These are phyloP conservation scores for Xyrauchen texanus DNA, from an alignment of 2,113 vertebrate species.

Conservation along the genomic window DNA sequence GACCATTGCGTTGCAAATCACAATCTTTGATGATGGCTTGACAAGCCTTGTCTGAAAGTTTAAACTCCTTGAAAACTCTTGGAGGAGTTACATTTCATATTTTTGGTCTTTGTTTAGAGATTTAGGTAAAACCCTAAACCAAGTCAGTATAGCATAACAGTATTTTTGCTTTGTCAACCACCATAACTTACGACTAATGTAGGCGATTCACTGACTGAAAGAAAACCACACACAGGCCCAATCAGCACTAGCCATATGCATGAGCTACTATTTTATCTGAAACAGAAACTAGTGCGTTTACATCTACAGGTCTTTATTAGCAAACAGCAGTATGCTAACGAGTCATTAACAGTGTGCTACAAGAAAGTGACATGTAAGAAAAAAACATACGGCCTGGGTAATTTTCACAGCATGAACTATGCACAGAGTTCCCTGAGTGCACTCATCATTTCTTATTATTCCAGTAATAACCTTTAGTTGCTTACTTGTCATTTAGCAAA, in stretches of 20 bases:
- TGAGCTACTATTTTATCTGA: not conserved
- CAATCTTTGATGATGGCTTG: too few species aligned
- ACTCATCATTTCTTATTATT: slow-evolving; percentile 17
- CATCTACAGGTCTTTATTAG: slow-evolving; percentile 13
- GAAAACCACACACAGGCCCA: too few species aligned
- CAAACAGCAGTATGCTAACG: not conserved
- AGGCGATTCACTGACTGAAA: too few species aligned
- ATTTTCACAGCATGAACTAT: slow-evolving; percentile 14
- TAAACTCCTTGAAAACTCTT: too few species aligned
- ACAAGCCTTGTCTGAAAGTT: too few species aligned
- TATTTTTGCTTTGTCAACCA: too few species aligned
- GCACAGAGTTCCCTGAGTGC: slow-evolving; percentile 6
- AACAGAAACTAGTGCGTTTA: not conserved
- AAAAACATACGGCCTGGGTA: slow-evolving; percentile 21
- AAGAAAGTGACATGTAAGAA: slow-evolving; percentile 9
- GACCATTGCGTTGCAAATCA: too few species aligned
- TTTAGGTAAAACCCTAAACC: too few species aligned
- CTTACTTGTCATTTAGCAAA: slow-evolving; percentile 35
- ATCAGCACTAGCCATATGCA: not conserved
- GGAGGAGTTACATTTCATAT: too few species aligned
- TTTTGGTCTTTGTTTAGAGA: too few species aligned
- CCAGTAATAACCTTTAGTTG: slow-evolving; percentile 36
- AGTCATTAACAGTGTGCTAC: slow-evolving; percentile 8
- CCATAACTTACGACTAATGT: too few species aligned
- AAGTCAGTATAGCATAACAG: too few species aligned